Conservation (phyloP, 2,888 invertebrate genomes). For the Apamea monoglypha region DNA sequence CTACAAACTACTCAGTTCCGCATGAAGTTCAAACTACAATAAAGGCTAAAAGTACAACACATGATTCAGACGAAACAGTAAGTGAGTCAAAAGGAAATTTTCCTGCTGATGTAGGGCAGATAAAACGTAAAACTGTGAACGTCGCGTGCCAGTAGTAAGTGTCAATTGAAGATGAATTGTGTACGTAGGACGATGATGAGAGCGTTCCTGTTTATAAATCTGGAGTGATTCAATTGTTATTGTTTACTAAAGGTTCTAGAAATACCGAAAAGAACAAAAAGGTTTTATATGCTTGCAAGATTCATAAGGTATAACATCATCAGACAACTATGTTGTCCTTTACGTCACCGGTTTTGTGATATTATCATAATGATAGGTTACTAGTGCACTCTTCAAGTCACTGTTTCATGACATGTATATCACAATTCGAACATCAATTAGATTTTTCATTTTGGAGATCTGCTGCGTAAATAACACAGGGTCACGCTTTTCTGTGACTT, state of each 20-base stretch:
- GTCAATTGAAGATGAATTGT: constrained; percentile 61
- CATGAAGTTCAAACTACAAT: constrained; percentile 19
- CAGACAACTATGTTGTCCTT: background rate
- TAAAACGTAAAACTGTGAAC: constrained; percentile 37
- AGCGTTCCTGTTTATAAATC: constrained; percentile 43
- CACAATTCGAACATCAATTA: too few relatives aligned
- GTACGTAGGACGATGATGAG: constrained; percentile 44
- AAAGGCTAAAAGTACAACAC: constrained; percentile 32
- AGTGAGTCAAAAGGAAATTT: constrained; percentile 62
- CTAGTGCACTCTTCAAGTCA: too few relatives aligned
- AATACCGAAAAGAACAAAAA: background rate
- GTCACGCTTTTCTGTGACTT: too few relatives aligned
- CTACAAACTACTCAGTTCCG: constrained; percentile 19
- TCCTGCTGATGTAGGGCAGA: constrained; percentile 51
- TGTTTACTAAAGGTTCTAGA: constrained; percentile 26
- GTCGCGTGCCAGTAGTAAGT: constrained; percentile 44
- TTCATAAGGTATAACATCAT: background rate
- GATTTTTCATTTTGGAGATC: background rate
- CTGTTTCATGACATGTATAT: too few relatives aligned
- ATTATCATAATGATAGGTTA: too few relatives aligned
- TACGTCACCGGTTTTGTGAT: background rate
- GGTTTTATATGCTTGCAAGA: background rate
- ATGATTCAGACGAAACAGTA: constrained; percentile 46
- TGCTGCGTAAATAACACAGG: background rate
- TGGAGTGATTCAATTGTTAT: constrained; percentile 26